phyloP scores from a whole-genome alignment of 2,888 invertebrate species.

The Hyles lineata region DNA sequence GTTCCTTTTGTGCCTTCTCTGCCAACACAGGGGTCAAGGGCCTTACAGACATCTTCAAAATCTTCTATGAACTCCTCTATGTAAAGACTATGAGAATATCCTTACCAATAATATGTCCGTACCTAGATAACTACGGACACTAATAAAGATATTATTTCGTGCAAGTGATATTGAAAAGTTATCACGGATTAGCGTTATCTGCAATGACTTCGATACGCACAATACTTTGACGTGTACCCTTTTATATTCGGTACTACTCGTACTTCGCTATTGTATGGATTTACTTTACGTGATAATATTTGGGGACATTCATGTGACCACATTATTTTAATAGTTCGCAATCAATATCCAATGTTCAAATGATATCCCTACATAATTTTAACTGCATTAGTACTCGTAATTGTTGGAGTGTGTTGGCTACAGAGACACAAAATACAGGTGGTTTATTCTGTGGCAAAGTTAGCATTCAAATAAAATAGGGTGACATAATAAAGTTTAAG shows the following conservation, averaged over 20 bases:
- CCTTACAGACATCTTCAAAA: conserved; percentile 59
- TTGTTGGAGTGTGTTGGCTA: too few species aligned
- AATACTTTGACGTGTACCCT: conserved; percentile 30
- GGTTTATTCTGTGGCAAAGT: too few species aligned
- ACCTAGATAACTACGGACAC: conserved; percentile 29
- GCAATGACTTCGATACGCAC: conserved; percentile 37
- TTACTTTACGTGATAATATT: background rate
- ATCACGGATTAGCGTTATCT: conserved; percentile 49
- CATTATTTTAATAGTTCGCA: too few species aligned
- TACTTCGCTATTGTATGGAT: background rate
- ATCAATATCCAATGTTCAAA: too few species aligned
- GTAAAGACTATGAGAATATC: conserved; percentile 1
- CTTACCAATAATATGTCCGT: background rate
- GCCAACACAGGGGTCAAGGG: conserved; percentile 59
- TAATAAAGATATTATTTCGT: conserved; percentile 38
- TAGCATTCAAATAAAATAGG: too few species aligned
- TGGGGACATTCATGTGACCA: too few species aligned
- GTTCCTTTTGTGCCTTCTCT: conserved; percentile 76
- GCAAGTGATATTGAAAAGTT: conserved; percentile 38
- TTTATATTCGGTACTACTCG: background rate
- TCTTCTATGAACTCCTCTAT: conserved; percentile 32
- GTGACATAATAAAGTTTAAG: too few species aligned
- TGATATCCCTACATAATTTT: too few species aligned
- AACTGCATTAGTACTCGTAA: too few species aligned
- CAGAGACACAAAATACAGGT: background rate